phyloP scores from a whole-genome alignment of 2,888 invertebrate species.

The Tetragnatha montana region DNA sequence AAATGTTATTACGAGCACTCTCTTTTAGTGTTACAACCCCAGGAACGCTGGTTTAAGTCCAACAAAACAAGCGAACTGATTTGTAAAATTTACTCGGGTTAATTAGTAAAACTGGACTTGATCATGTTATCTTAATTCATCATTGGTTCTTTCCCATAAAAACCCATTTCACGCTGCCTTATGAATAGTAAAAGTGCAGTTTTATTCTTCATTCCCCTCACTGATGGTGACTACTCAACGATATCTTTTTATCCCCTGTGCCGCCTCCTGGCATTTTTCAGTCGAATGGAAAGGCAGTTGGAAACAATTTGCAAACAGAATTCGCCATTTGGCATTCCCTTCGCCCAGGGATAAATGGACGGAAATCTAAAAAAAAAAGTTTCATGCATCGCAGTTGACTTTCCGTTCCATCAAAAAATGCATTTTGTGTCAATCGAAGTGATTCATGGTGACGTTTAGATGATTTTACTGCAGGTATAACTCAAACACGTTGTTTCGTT shows the following conservation, averaged over 20 bases:
- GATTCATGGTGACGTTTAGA: background rate
- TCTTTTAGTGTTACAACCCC: no score
- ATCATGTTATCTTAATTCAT: no score
- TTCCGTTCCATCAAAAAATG: background rate
- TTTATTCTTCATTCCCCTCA: background rate
- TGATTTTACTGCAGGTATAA: background rate
- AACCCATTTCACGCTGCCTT: no score
- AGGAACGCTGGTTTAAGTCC: no score
- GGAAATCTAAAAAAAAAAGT: background rate
- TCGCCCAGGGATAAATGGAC: background rate
- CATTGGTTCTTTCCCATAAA: no score
- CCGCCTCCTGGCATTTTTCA: background rate
- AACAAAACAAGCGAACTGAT: no score
- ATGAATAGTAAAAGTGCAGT: background rate
- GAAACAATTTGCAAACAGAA: background rate
- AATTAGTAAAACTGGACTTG: no score
- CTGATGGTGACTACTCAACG: background rate
- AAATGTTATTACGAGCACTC: no score
- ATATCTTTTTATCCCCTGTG: background rate
- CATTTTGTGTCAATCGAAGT: background rate
- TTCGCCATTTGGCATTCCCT: background rate
- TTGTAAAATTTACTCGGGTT: no score
- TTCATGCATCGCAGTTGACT: background rate
- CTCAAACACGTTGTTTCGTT: background rate
- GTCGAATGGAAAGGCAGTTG: background rate